Conservation (phyloP, 2,113 vertebrate genomes). For the Melanerpes aurifrons region DNA sequence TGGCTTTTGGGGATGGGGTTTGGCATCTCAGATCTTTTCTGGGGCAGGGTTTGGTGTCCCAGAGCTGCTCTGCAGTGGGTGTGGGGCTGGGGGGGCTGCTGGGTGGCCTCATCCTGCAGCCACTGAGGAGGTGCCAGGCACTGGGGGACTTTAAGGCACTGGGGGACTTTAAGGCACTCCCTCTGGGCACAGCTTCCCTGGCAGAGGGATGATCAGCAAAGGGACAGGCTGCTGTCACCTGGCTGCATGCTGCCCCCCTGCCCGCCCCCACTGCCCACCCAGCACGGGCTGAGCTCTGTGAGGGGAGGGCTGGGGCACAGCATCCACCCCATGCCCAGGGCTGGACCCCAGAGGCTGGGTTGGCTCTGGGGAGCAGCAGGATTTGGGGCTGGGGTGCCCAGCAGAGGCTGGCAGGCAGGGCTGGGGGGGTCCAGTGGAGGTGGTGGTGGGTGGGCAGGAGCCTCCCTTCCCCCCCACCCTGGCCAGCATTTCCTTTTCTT, state of each 20-base stretch:
- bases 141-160: background rate
- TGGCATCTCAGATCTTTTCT: too few relatives aligned
- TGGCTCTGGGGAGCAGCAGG: background rate
- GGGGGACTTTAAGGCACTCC: background rate
- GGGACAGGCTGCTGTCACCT: fast-evolving
- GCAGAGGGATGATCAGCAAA: background rate
- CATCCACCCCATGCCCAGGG: fast-evolving
- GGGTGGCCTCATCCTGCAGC: background rate
- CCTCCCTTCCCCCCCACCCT: background rate
- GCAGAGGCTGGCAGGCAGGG: background rate
- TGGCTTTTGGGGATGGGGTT: background rate
- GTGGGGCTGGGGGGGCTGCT: fast-evolving
- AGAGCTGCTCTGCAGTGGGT: fast-evolving
- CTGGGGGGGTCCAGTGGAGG: background rate
- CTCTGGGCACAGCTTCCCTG: background rate
- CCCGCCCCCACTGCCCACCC: background rate
- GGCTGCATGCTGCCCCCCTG: background rate
- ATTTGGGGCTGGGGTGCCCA: background rate
- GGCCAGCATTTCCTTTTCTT: slow-evolving; percentile 13
- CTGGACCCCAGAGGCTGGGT: background rate
- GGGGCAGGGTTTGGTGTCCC: fast-evolving
- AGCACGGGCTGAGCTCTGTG: background rate
- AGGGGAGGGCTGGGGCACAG: background rate
- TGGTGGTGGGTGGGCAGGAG: fast-evolving
- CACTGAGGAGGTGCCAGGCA: background rate